Percentiles rank a stretch among this genome's conserved stretches.
phyloP scores from a whole-genome alignment of 2,797 vertebrate genomes.

The Diplodus sargus region DNA sequence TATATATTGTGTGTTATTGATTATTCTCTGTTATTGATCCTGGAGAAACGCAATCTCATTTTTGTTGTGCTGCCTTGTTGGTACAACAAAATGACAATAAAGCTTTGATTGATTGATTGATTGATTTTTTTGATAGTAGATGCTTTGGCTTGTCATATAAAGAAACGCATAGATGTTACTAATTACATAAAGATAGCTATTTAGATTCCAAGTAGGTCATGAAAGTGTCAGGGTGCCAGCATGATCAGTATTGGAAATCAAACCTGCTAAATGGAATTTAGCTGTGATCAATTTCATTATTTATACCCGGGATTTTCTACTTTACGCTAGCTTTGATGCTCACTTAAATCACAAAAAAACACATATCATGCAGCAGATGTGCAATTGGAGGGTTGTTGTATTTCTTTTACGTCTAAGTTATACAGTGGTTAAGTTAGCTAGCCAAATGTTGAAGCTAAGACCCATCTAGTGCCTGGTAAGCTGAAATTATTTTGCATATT shows the following conservation, averaged over 20 bases:
- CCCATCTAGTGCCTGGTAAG: background rate
- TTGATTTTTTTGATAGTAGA: background rate
- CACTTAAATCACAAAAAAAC: background rate
- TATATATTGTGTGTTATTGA: too few relatives aligned
- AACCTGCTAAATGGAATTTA: background rate
- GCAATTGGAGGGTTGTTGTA: background rate
- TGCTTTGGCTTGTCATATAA: background rate
- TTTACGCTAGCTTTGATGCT: background rate
- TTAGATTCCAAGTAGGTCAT: background rate
- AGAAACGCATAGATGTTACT: background rate
- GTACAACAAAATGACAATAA: too few relatives aligned
- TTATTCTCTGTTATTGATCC: too few relatives aligned
- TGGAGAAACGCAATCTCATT: too few relatives aligned
- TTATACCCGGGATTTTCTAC: background rate
- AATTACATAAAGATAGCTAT: background rate
- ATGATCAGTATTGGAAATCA: background rate
- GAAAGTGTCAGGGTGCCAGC: background rate
- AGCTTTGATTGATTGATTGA: too few relatives aligned
- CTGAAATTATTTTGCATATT: background rate
- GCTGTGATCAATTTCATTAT: background rate
- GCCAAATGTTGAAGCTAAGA: background rate
- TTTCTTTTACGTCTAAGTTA: background rate
- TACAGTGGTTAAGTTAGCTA: too few relatives aligned
- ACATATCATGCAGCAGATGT: background rate
- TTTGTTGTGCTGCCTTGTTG: too few relatives aligned